Base-by-base conservation (phyloP, 2,888 invertebrate genomes). In the Syritta pipiens region DNA sequence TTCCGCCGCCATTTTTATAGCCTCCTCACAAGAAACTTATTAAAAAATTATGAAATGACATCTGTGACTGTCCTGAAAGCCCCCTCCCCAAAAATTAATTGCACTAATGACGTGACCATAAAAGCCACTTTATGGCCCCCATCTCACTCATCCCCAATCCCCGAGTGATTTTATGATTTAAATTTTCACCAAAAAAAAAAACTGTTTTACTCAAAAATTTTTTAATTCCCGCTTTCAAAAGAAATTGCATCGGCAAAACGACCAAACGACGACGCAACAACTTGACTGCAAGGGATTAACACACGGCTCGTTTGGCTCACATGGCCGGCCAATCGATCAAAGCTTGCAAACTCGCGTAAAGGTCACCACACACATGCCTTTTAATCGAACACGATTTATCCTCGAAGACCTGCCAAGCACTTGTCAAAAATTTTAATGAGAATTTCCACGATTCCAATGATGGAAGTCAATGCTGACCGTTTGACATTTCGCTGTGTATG, bases 361-460 rank as follows among this genome's bases (percentile, higher is more conserved):
- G 77, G 69, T 71, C 69, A 60, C 20, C n/a, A n/a, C n/a, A 63
- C 63, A 59, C 62, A 76, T 71, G 71, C 71, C 71, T 59, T 65
- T 65, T 63, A 77, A 65, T 71, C 48, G 71, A 57, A 71, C 62
- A 71, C 77, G 72, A 68, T 74, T 74, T 77, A 77, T 65, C 77
- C 72, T 74, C 79, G 74, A 79, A 62, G 72, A 62, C 49, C 72
- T 74, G 62, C 71, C 53, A 62, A 62, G 71, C 46, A 46, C 71
- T 71, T 71, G 79, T 79, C 79, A 74, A 79, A n/a, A 79, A 74
- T 62, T 68, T 79, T 74, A 79, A 79, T 79, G 79, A 74, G 74
- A 74, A 62, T 62, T 74, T 49, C 19, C 35, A 17, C 24, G 19
- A 35, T 28, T 40, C 19, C 57, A 22, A 5, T 32, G 37, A 51